These are phyloP conservation scores for Gavialis gangeticus DNA, from an alignment of 2,113 vertebrate species.

Conservation along the genomic window DNA sequence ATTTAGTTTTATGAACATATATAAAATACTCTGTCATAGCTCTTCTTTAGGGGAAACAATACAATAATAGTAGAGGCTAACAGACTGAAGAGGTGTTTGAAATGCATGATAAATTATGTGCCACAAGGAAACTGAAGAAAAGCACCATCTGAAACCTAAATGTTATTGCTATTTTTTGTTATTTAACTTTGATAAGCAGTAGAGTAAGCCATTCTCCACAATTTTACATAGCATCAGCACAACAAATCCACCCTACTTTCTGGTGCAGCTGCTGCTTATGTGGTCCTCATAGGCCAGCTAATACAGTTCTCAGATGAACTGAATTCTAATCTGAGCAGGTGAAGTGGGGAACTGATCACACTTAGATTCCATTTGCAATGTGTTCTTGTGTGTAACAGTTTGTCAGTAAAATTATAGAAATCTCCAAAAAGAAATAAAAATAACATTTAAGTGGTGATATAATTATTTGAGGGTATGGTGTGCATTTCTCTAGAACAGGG, in stretches of 20 bases:
- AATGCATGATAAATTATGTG: neutral
- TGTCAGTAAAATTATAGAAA: neutral
- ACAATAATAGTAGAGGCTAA: neutral
- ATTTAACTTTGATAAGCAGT: neutral
- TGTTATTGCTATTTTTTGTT: neutral
- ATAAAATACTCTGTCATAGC: neutral
- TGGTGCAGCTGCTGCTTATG: neutral
- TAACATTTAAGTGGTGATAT: neutral
- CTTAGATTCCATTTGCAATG: neutral
- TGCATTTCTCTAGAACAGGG: too few relatives aligned
- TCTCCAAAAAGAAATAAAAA: neutral
- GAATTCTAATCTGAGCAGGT: neutral
- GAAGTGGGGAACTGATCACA: neutral
- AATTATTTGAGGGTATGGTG: neutral
- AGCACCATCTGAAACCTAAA: neutral
- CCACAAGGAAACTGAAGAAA: neutral
- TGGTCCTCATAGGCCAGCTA: neutral
- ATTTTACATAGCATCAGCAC: neutral
- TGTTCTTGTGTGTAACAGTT: neutral
- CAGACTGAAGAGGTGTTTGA: neutral
- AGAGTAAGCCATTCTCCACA: neutral
- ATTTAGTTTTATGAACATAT: neutral
- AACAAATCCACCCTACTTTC: neutral
- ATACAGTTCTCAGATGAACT: neutral
- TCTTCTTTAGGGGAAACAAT: neutral